These are phyloP conservation scores for Callorhinus ursinus DNA, from an alignment of 2,113 vertebrate genomes.

Conservation along the genomic window DNA sequence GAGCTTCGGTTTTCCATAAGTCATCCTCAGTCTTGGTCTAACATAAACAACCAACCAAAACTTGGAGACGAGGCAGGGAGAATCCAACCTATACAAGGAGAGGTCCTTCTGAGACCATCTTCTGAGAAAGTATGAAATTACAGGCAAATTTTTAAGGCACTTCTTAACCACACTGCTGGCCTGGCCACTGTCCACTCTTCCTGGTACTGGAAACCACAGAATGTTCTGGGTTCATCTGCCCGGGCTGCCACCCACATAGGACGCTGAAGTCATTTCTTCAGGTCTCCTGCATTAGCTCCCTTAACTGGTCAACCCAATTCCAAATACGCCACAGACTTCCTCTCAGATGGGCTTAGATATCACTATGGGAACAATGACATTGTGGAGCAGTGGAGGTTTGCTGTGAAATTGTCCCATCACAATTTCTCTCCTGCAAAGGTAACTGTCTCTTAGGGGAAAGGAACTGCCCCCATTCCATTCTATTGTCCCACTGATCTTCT, in stretches of 20 bases:
- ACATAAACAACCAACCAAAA: neutral
- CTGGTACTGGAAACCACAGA: neutral
- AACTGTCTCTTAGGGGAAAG: neutral
- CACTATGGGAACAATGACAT: fast-evolving
- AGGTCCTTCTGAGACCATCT: neutral
- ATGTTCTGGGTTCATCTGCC: neutral
- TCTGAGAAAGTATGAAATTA: neutral
- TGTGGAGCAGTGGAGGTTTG: neutral
- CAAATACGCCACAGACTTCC: neutral
- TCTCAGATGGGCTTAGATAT: neutral
- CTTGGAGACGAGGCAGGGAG: neutral
- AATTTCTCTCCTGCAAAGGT: neutral
- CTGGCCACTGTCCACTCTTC: neutral
- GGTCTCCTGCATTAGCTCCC: neutral
- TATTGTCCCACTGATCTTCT: neutral
- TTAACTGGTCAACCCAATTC: neutral
- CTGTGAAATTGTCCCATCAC: neutral
- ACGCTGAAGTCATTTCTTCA: neutral
- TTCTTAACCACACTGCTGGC: neutral
- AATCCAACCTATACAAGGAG: neutral
- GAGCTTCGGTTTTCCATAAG: neutral
- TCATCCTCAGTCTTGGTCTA: neutral
- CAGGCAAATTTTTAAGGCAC: neutral
- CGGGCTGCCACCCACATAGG: neutral
- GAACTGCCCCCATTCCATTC: neutral